phyloP scores from a whole-genome alignment of 2,888 invertebrate genomes.

The Diadegma fenestrale region DNA sequence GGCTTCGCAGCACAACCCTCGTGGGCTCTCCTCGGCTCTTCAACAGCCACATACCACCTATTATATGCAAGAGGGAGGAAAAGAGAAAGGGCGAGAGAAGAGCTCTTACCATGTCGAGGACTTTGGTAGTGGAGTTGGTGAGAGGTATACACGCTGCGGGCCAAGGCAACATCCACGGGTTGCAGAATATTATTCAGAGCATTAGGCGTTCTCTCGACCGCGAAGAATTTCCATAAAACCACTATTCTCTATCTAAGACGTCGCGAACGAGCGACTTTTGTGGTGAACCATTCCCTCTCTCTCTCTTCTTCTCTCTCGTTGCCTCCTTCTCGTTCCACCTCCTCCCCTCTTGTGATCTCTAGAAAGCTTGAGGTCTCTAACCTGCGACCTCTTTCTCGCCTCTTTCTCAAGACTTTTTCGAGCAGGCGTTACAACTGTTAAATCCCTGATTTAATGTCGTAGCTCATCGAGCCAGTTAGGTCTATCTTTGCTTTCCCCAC shows the following conservation, averaged over 20 bases:
- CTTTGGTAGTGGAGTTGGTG: constrained; percentile 66
- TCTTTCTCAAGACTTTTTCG: constrained; percentile 50
- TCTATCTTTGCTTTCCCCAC: background rate
- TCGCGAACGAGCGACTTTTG: constrained; percentile 54
- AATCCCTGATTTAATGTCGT: constrained; percentile 72
- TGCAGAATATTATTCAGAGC: constrained; percentile 83
- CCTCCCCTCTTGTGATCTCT: constrained; percentile 22
- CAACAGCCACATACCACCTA: constrained; percentile 38
- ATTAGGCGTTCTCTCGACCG: constrained; percentile 80
- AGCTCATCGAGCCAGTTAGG: constrained; percentile 25
- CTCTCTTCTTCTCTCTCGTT: constrained; percentile 19
- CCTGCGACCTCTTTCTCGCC: constrained; percentile 46
- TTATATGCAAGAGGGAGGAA: constrained; percentile 29
- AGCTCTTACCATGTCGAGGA: constrained; percentile 51
- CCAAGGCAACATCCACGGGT: constrained; percentile 72
- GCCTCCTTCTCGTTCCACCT: background rate
- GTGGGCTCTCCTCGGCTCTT: constrained; percentile 51
- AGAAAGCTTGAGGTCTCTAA: constrained; percentile 32
- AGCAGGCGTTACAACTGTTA: constrained; percentile 72
- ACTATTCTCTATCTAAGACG: constrained; percentile 81
- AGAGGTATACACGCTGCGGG: constrained; percentile 53
- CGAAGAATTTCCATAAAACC: constrained; percentile 82
- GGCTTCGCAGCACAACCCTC: constrained; percentile 54
- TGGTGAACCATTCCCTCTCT: constrained; percentile 40
- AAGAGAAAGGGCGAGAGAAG: constrained; percentile 16